A percentile compares a stretch with the other conserved stretches of the same genome.
Conservation (phyloP, 2,113 vertebrate genomes). For the Bubo bubo region DNA sequence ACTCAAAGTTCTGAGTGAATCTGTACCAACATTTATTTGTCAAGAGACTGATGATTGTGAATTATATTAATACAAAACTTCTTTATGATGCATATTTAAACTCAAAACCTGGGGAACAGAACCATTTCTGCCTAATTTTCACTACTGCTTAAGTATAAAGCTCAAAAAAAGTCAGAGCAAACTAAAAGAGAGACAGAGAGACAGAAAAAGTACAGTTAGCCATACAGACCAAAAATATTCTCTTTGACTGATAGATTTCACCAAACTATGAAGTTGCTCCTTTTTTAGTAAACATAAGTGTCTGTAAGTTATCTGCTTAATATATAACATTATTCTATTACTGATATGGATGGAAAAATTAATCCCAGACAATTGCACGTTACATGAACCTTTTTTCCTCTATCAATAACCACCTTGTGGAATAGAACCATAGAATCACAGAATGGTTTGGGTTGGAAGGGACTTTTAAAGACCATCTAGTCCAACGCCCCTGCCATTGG, state of each 20-base stretch:
- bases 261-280: accelerated
- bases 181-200: background rate
- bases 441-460: background rate
- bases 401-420: background rate
- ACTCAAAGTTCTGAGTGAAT: background rate
- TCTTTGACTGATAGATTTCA: background rate
- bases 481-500: background rate
- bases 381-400: background rate
- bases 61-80: background rate
- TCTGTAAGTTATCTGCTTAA: background rate
- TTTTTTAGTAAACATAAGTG: background rate
- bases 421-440: background rate
- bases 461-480: background rate
- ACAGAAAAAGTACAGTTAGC: background rate
- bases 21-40: background rate
- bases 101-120: background rate
- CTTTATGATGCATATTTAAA: background rate
- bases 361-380: background rate
- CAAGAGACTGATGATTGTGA: background rate
- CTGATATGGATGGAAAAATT: background rate
- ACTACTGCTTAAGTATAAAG: background rate
- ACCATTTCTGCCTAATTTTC: background rate
- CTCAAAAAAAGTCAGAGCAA: background rate
- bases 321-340: background rate
- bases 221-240: background rate